A percentile compares a stretch with the other conserved stretches of the same genome.
Conservation (phyloP, 2,888 invertebrate species). For the Tortricodes alternella region DNA sequence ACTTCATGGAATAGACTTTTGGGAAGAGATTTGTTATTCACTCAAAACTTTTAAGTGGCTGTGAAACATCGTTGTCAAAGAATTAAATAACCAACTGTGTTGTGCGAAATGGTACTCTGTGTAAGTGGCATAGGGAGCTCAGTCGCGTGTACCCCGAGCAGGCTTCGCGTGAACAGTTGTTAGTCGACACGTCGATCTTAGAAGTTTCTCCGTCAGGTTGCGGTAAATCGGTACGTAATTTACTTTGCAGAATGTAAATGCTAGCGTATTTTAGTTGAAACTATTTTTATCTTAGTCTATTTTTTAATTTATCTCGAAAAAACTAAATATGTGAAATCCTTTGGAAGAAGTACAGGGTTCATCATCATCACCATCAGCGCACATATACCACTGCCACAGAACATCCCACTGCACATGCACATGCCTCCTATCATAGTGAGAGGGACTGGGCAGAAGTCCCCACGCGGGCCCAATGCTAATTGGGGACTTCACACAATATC, state of each 20-base stretch:
- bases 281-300: not conserved
- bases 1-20: slow-evolving; percentile 76
- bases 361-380: too few relatives aligned
- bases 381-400: too few relatives aligned
- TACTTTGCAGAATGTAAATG: slow-evolving; percentile 54
- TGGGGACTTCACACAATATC: too few relatives aligned
- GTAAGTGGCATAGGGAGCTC: slow-evolving; percentile 44
- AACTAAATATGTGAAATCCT: too few relatives aligned
- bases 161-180: slow-evolving; percentile 53
- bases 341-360: too few relatives aligned
- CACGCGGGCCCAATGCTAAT: too few relatives aligned
- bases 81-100: slow-evolving; percentile 63
- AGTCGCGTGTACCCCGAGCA: slow-evolving; percentile 46
- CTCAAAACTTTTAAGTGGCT: slow-evolving; percentile 81
- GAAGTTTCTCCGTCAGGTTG: slow-evolving; percentile 61
- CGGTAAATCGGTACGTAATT: slow-evolving; percentile 55
- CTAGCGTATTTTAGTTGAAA: slow-evolving; percentile 39
- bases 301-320: too few relatives aligned
- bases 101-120: slow-evolving; percentile 49
- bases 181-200: slow-evolving; percentile 60
- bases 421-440: too few relatives aligned
- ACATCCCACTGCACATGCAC: too few relatives aligned
- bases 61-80: slow-evolving; percentile 78
- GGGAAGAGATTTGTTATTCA: slow-evolving; percentile 79
- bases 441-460: too few relatives aligned